Conservation (phyloP, 2,797 vertebrate genomes). For the Eulemur coronatus region DNA sequence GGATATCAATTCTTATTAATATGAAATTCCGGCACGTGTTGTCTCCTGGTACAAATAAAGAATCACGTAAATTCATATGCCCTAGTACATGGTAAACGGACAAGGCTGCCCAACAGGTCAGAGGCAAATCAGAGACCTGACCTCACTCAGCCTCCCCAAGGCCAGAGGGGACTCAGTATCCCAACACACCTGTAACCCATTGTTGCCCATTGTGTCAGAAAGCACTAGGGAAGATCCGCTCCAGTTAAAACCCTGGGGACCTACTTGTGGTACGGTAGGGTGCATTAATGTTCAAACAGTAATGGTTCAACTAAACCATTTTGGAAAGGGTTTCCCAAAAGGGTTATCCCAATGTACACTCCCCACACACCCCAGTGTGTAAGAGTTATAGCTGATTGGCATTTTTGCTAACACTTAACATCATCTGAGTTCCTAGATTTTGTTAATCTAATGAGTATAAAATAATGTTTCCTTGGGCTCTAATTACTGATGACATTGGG, state of each 20-base stretch:
- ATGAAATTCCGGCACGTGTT: not conserved
- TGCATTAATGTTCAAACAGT: not conserved
- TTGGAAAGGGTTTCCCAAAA: not conserved
- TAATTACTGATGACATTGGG: too few relatives aligned
- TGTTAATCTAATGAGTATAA: not conserved
- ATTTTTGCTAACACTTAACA: not conserved
- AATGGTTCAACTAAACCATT: too few relatives aligned
- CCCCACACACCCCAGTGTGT: too few relatives aligned
- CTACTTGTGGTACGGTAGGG: not conserved
- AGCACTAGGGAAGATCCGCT: not conserved
- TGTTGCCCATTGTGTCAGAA: not conserved
- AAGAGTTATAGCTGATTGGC: not conserved
- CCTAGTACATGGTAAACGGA: not conserved
- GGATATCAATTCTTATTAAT: not conserved
- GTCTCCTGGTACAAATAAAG: not conserved
- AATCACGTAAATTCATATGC: not conserved
- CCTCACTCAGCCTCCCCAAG: not conserved
- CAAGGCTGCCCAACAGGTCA: not conserved
- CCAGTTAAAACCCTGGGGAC: not conserved
- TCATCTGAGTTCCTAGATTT: not conserved
- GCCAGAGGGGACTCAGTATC: not conserved
- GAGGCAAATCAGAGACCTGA: not conserved
- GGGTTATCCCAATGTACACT: not conserved
- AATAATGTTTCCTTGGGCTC: not conserved
- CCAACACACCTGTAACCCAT: too few relatives aligned